A percentile compares a stretch with the other conserved stretches of the same genome.
phyloP scores from a whole-genome alignment of 2,113 vertebrate species.

The Oreochromis niloticus region DNA sequence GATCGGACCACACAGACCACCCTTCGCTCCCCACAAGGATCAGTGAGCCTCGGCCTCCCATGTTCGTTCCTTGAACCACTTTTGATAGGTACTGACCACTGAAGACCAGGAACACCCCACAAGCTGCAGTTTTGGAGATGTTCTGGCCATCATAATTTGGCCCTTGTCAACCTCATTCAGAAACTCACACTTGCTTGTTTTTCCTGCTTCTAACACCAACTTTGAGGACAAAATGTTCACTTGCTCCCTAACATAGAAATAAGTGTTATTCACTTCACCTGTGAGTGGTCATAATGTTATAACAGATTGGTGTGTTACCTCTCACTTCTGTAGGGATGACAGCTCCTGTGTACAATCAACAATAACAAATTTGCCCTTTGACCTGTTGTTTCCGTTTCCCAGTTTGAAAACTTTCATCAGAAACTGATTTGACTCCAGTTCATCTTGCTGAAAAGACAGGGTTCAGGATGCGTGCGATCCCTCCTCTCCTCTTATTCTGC shows the following conservation, averaged over 20 bases:
- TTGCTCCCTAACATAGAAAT: fast-evolving
- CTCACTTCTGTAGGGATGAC: background rate
- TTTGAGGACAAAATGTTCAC: background rate
- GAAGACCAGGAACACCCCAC: background rate
- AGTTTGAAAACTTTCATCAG: background rate
- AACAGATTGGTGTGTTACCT: background rate
- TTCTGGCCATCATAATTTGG: background rate
- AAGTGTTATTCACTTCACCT: background rate
- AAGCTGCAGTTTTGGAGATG: background rate
- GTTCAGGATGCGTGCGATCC: constrained; percentile 46
- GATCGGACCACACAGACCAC: background rate
- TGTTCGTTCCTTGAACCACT: background rate
- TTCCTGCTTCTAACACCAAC: background rate
- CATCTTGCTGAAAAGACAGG: background rate
- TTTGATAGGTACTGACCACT: background rate
- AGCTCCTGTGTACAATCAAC: constrained; percentile 36
- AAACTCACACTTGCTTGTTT: background rate
- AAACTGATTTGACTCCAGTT: constrained; percentile 17
- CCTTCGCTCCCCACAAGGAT: background rate
- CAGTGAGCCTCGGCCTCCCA: background rate
- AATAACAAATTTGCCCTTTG: background rate
- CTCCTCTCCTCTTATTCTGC: constrained; percentile 63
- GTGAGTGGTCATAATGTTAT: background rate
- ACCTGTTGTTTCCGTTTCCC: constrained; percentile 21
- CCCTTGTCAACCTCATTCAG: background rate